Conservation (phyloP, 2,113 vertebrate species). For the Mungos mungo region DNA sequence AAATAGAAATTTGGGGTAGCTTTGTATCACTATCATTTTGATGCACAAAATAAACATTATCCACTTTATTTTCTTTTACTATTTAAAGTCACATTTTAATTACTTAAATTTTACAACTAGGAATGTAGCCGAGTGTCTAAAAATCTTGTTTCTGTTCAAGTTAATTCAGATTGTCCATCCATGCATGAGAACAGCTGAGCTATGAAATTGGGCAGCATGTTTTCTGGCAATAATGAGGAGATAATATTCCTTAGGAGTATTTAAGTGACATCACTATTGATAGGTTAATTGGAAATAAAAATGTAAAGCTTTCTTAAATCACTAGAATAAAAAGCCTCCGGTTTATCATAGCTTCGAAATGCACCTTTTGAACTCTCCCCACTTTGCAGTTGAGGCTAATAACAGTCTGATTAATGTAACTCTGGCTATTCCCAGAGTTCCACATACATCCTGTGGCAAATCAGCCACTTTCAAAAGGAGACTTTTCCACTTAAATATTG, state of each 20-base stretch:
- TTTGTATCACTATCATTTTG: constrained; percentile 33
- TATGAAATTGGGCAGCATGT: constrained; percentile 85
- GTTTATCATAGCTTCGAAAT: constrained; percentile 37
- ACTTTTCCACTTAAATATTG: not conserved
- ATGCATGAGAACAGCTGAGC: constrained; percentile 82
- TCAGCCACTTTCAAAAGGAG: not conserved
- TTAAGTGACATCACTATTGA: constrained; percentile 87
- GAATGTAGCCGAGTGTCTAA: constrained; percentile 60
- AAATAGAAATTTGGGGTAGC: constrained; percentile 34
- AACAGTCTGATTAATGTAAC: constrained; percentile 57
- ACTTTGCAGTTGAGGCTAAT: constrained; percentile 66
- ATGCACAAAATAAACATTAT: constrained; percentile 72
- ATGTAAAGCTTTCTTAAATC: constrained; percentile 82
- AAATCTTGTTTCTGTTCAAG: constrained; percentile 78
- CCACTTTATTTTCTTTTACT: constrained; percentile 41
- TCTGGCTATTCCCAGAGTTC: constrained; percentile 39
- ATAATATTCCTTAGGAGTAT: constrained; percentile 84
- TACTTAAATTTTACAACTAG: constrained; percentile 76
- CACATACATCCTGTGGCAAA: not conserved
- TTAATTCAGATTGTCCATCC: constrained; percentile 81
- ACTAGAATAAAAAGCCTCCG: constrained; percentile 75
- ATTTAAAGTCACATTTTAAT: constrained; percentile 79
- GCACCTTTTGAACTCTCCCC: constrained; percentile 65
- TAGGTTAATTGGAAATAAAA: constrained; percentile 92
- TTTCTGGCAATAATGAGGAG: constrained; percentile 87